Evolutionary conservation across 2,888 invertebrate genomes (phyloP), one percentile per base, ranked within the genome.

Genomic region (Desoria tigrina): DNA sequence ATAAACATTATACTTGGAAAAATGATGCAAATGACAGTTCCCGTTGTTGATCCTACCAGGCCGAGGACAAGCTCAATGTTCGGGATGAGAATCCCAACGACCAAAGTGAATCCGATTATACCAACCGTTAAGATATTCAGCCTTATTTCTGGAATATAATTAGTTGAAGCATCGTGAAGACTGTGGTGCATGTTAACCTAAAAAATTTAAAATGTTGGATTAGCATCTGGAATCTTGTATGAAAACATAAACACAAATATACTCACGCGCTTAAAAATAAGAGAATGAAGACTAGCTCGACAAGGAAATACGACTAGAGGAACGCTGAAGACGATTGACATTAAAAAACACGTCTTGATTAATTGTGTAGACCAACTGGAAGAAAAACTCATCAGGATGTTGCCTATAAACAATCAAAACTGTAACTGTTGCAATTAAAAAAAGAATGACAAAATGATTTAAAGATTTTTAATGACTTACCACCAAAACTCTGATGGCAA

Each of bases 231-330:
- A 61, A 61, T 11, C 14, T 2, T 18, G 27, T 39, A 16, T 45
- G 45, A 18, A 16, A 9, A 21, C 16, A 16, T 21, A 45, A 45
- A 9, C n/a, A 18, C 45, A 16, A n/a, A 16, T 21, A n/a, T 16
- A 56, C 81, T 81, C 82, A 92, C 92, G 85, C 88, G 87, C 78
- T 87, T 86, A 78, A 90, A 95, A 6, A 96, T 81, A 65, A 98
- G 85, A 0, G 95, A 97, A 82, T 94, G 91, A 26, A 98, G 83
- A 79, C 95, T 94, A 14, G 92, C 92, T 66, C 98, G 84, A 79
- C 96, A 96, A 0, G 98, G 98, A 81, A 97, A 97, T 79, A 98
- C 92, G 76, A 95, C 92, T 72, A 99, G 84, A 1, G 98, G 98
- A 82, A 98, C 97, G 78, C 96, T 96, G 79, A 95, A 92, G 18